A percentile compares a stretch with the other conserved stretches of the same genome.
These are phyloP conservation scores for Eolophus roseicapilla DNA, from an alignment of 2,113 vertebrate species.

Conservation along the genomic window DNA sequence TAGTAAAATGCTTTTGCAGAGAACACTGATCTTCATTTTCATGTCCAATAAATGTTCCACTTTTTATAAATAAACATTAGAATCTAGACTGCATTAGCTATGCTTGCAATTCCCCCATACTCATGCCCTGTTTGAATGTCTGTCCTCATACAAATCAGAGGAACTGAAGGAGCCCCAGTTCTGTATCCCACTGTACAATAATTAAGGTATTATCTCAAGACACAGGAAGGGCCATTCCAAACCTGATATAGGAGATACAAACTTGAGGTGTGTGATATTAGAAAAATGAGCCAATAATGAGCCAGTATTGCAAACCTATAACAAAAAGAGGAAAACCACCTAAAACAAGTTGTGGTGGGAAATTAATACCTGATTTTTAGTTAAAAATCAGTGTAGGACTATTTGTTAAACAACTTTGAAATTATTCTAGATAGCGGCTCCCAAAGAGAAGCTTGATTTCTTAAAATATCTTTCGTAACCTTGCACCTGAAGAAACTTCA, in stretches of 20 bases:
- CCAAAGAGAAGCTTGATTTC: not conserved
- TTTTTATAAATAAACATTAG: not conserved
- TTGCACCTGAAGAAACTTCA: conserved; percentile 23
- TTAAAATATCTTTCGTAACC: not conserved
- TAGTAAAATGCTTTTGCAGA: not conserved
- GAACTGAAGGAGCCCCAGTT: not conserved
- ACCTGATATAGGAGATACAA: not conserved
- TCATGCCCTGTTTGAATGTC: not conserved
- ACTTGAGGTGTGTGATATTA: not conserved
- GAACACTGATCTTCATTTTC: not conserved
- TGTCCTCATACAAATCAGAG: not conserved
- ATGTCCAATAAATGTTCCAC: not conserved
- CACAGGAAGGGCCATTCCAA: not conserved
- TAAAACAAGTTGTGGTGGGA: not conserved
- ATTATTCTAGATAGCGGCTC: not conserved
- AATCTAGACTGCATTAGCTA: not conserved
- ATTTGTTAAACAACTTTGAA: not conserved
- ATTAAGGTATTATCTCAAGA: not conserved
- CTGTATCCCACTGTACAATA: fast-evolving
- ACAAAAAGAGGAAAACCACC: not conserved
- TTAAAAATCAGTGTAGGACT: not conserved
- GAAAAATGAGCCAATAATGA: not conserved
- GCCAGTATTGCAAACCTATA: not conserved
- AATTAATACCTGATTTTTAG: not conserved
- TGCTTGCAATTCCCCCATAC: not conserved